These are phyloP conservation scores for Pristionchus exspectatus DNA, from an alignment of 2,888 invertebrate species.

Conservation along the genomic window DNA sequence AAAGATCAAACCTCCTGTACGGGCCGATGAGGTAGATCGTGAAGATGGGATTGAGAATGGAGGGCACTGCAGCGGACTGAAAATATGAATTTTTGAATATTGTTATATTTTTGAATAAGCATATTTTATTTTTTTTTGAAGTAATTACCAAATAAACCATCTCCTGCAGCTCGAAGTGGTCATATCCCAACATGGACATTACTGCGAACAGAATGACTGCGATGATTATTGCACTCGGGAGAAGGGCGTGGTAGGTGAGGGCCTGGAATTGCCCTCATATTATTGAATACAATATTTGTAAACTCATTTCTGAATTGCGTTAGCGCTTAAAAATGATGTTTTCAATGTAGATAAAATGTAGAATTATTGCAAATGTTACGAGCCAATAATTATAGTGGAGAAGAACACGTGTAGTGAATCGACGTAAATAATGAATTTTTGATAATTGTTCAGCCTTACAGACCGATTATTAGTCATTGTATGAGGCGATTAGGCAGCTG, in stretches of 20 bases:
- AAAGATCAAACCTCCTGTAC: background rate
- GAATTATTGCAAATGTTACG: too few species aligned
- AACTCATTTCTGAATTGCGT: background rate
- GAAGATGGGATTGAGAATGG: background rate
- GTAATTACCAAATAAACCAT: background rate
- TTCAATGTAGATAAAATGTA: too few species aligned
- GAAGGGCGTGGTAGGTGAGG: background rate
- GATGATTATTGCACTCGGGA: background rate
- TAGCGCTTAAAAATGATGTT: too few species aligned
- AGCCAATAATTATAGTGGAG: too few species aligned
- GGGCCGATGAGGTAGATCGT: background rate
- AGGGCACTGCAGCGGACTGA: background rate
- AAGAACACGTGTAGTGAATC: too few species aligned
- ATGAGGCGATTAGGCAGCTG: too few species aligned
- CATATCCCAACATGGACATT: background rate
- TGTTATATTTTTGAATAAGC: too few species aligned
- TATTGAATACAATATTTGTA: background rate
- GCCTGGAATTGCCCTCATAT: background rate
- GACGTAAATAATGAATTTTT: too few species aligned
- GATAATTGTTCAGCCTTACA: too few species aligned
- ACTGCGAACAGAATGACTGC: background rate
- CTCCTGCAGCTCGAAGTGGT: constrained; percentile 3
- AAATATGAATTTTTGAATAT: too few species aligned
- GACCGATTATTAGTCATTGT: too few species aligned
- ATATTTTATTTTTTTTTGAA: too few species aligned